Conservation (phyloP, 2,797 vertebrate genomes). For the Carapus acus region DNA sequence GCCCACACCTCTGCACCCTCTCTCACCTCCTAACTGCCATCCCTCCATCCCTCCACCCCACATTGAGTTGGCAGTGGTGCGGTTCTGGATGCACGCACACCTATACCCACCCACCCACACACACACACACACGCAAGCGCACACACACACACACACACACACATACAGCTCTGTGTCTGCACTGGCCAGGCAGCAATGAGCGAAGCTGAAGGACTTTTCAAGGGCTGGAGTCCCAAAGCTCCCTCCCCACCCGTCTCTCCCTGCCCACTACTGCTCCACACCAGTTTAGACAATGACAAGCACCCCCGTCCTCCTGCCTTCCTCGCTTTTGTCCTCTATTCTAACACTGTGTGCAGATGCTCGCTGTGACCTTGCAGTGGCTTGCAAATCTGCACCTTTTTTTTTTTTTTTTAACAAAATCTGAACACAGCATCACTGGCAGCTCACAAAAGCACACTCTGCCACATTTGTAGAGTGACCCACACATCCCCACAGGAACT, state of each 20-base stretch:
- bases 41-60: no score
- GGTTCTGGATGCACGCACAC: no score
- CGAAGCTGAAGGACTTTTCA: conserved; percentile 60
- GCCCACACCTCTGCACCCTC: no score
- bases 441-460: conserved; percentile 16
- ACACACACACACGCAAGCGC: conserved; percentile 31
- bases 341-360: conserved; percentile 48
- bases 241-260: no score
- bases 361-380: conserved; percentile 52
- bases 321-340: conserved; percentile 40
- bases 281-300: conserved; percentile 43
- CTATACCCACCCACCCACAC: no score
- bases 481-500: conserved; percentile 22
- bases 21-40: no score
- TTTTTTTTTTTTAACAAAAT: background rate
- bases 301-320: conserved; percentile 18
- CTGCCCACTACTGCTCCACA: background rate
- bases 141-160: background rate
- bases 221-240: conserved; percentile 37
- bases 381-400: conserved; percentile 32
- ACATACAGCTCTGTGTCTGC: conserved; percentile 32
- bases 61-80: no score
- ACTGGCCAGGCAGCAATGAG: conserved; percentile 25
- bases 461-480: conserved; percentile 26
- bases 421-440: conserved; percentile 22